Evolutionary conservation across 2,113 vertebrate species (phyloP).

Genomic region (Antechinus flavipes): DNA sequence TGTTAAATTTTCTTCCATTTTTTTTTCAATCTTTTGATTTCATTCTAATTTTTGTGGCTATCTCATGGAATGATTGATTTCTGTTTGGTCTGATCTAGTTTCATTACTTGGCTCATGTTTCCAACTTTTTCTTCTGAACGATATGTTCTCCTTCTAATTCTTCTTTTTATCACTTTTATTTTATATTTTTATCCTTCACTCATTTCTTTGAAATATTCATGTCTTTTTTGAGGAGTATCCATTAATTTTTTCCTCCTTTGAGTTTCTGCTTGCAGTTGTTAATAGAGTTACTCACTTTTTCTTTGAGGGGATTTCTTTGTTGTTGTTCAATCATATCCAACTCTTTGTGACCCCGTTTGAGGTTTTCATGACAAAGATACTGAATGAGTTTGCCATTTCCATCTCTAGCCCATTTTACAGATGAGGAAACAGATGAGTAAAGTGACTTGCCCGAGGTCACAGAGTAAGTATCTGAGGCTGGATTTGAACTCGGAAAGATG

Average conservation of each 20-base stretch:
- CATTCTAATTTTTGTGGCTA: background rate
- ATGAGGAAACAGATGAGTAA: no score
- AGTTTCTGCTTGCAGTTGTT: background rate
- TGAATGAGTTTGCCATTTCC: no score
- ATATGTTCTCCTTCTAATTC: background rate
- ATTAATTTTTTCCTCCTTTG: background rate
- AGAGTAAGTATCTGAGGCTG: no score
- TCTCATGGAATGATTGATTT: background rate
- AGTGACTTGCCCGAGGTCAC: no score
- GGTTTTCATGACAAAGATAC: no score
- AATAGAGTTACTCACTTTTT: no score
- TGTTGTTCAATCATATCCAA: no score
- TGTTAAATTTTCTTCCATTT: background rate
- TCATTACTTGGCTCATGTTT: background rate
- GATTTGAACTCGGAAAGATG: no score
- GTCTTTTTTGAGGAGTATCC: background rate
- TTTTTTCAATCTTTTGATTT: background rate
- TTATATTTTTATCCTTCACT: no score
- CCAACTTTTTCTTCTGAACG: background rate
- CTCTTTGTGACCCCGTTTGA: no score
- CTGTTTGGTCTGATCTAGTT: background rate
- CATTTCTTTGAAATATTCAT: background rate
- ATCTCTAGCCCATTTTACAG: no score
- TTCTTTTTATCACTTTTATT: background rate
- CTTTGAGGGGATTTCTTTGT: no score